A percentile compares a stretch with the other conserved stretches of the same genome.
Conservation (phyloP, 2,113 vertebrate genomes). For the Cyrtonyx montezumae region DNA sequence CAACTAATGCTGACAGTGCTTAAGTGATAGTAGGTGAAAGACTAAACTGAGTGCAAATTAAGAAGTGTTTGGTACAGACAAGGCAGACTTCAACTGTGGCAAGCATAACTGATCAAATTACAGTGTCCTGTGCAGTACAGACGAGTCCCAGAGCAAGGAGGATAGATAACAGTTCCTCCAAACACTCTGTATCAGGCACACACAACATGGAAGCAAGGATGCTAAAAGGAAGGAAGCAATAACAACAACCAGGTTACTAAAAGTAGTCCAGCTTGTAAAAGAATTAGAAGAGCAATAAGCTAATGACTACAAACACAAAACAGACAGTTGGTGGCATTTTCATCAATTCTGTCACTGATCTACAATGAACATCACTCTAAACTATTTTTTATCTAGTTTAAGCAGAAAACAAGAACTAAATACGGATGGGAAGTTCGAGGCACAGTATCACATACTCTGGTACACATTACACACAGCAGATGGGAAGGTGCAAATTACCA, state of each 20-base stretch:
- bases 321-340: neutral
- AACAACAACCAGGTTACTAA: neutral
- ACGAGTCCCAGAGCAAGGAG: neutral
- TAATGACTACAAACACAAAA: neutral
- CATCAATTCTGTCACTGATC: neutral
- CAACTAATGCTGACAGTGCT: neutral
- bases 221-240: neutral
- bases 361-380: neutral
- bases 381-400: neutral
- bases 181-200: neutral
- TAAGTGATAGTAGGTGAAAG: neutral
- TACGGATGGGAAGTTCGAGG: neutral
- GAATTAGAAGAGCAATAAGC: neutral
- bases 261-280: neutral
- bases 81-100: neutral
- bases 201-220: neutral
- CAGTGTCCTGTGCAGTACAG: neutral
- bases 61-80: neutral
- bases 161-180: neutral
- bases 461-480: neutral
- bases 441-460: neutral
- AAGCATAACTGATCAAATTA: neutral
- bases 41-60: neutral
- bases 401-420: constrained; percentile 5
- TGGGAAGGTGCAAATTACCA: neutral